Percentiles rank a stretch among this genome's conserved stretches.
These are phyloP conservation scores for Myoxocephalus aenaeus DNA, from an alignment of 2,797 vertebrate genomes.

Conservation along the genomic window DNA sequence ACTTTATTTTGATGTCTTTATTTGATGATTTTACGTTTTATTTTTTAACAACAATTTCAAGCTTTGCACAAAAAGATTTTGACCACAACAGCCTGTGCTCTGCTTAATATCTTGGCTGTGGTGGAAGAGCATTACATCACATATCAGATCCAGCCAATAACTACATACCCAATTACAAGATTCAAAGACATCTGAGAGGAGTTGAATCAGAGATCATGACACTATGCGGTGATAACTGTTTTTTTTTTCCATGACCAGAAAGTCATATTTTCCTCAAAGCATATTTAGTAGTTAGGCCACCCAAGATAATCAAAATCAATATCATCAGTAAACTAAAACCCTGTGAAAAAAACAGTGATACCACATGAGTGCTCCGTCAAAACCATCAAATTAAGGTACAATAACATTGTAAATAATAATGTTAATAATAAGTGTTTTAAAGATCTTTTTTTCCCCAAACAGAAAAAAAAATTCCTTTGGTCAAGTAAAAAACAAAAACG, in stretches of 20 bases:
- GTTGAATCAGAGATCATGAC: constrained; percentile 69
- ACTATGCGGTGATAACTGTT: constrained; percentile 61
- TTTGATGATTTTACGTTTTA: constrained; percentile 73
- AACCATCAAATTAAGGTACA: constrained; percentile 72
- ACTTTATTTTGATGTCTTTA: constrained; percentile 60
- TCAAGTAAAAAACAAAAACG: constrained; percentile 83
- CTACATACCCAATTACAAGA: constrained; percentile 67
- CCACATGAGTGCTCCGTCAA: constrained; percentile 76
- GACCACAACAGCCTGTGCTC: constrained; percentile 79
- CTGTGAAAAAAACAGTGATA: constrained; percentile 70
- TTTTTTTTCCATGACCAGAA: constrained; percentile 55
- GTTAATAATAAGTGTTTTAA: constrained; percentile 76
- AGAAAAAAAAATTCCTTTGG: constrained; percentile 87
- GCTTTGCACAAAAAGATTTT: constrained; percentile 82
- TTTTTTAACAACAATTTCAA: constrained; percentile 84
- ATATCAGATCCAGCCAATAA: constrained; percentile 78
- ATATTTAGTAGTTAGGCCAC: constrained; percentile 72
- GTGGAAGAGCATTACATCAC: constrained; percentile 75
- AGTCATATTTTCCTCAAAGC: constrained; percentile 56
- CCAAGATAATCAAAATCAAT: constrained; percentile 54
- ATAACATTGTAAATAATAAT: constrained; percentile 77
- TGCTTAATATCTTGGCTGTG: constrained; percentile 71
- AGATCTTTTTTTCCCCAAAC: constrained; percentile 63
- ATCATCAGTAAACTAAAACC: constrained; percentile 71
- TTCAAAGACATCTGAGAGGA: constrained; percentile 71